phyloP scores from a whole-genome alignment of 2,797 vertebrate genomes.

The Nasua narica region DNA sequence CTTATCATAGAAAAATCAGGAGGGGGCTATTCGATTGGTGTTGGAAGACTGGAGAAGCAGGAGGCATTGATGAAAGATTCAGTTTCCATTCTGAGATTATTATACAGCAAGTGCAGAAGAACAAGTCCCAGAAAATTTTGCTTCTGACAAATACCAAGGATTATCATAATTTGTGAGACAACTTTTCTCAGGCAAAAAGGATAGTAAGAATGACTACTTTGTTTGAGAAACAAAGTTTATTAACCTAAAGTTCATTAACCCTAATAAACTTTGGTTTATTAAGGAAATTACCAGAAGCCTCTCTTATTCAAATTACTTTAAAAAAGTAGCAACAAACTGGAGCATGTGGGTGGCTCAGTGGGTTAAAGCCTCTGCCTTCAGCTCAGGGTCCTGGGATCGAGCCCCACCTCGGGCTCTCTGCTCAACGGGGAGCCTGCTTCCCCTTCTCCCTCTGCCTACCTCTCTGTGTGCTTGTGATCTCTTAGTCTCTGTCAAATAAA shows the following conservation, averaged over 20 bases:
- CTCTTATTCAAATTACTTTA: not conserved
- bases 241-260: too few species aligned
- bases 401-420: too few species aligned
- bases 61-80: not conserved
- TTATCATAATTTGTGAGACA: not conserved
- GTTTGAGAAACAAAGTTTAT: too few species aligned
- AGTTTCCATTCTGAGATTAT: not conserved
- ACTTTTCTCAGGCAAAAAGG: not conserved
- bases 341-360: too few species aligned
- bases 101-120: not conserved
- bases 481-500: too few species aligned
- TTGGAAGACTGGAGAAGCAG: not conserved
- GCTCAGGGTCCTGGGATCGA: too few species aligned
- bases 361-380: too few species aligned
- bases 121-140: not conserved
- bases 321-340: too few species aligned
- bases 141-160: too few species aligned
- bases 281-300: not conserved
- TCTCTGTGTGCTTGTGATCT: too few species aligned
- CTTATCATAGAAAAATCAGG: not conserved
- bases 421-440: too few species aligned
- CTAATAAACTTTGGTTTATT: not conserved
- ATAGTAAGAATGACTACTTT: not conserved
- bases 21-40: not conserved
- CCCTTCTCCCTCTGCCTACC: too few species aligned